These are phyloP conservation scores for Papilio elwesi DNA, from an alignment of 2,888 invertebrate genomes.

Conservation along the genomic window DNA sequence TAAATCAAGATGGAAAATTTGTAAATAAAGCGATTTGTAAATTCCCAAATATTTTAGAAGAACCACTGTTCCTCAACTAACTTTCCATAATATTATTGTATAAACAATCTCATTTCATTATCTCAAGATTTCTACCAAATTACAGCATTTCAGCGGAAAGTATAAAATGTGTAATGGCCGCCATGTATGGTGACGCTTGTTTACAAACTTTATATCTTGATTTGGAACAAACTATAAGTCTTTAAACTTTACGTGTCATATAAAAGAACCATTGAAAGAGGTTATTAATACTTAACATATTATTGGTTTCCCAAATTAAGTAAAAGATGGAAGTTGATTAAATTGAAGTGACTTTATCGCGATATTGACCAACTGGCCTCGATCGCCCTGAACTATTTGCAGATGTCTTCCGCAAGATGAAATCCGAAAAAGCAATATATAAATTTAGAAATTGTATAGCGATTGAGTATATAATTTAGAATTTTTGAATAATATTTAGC, in stretches of 20 bases:
- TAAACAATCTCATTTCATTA: too few relatives aligned
- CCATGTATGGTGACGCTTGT: too few relatives aligned
- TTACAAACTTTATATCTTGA: too few relatives aligned
- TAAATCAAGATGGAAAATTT: too few relatives aligned
- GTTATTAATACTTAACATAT: neutral
- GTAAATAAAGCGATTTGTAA: too few relatives aligned
- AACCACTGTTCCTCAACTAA: too few relatives aligned
- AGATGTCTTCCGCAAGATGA: constrained; percentile 71
- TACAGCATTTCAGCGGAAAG: too few relatives aligned
- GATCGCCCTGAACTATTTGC: constrained; percentile 18
- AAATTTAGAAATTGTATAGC: constrained; percentile 39
- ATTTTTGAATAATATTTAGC: constrained; percentile 39
- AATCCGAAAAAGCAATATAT: constrained; percentile 67
- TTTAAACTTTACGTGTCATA: neutral
- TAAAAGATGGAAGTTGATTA: neutral
- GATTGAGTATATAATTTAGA: constrained; percentile 36
- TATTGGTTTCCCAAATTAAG: constrained; percentile 4
- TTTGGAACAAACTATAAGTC: too few relatives aligned
- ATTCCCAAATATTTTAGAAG: too few relatives aligned
- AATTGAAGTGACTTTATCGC: neutral
- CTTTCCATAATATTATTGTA: too few relatives aligned
- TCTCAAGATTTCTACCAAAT: too few relatives aligned
- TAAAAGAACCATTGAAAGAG: neutral
- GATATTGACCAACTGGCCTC: constrained; percentile 21
- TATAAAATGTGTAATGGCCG: too few relatives aligned